These are phyloP conservation scores for Armadillidium nasatum DNA, from an alignment of 1,140 invertebrate genomes.

Conservation along the genomic window DNA sequence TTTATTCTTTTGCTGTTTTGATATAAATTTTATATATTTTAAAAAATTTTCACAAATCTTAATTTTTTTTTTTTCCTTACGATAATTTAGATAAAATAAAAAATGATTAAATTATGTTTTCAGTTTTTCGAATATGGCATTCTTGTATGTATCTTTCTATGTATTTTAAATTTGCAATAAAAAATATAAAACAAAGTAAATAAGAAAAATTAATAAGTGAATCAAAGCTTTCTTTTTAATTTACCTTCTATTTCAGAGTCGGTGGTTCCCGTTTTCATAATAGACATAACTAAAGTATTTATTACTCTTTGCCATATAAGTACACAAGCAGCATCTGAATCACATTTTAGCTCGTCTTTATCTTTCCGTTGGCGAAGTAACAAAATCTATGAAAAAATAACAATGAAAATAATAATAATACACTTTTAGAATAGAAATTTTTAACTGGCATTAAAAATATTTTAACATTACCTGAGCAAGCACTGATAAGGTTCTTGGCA, in stretches of 20 bases:
- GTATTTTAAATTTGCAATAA: too few relatives aligned
- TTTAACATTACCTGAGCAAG: neutral
- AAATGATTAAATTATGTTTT: too few relatives aligned
- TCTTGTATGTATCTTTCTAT: too few relatives aligned
- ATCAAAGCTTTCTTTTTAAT: neutral
- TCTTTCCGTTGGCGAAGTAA: constrained; percentile 42
- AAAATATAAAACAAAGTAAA: constrained; percentile 5
- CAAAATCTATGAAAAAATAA: constrained; percentile 31
- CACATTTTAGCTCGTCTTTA: constrained; percentile 42
- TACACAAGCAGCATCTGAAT: constrained; percentile 73
- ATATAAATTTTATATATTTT: too few relatives aligned
- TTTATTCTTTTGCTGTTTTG: too few relatives aligned
- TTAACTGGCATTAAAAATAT: too few relatives aligned
- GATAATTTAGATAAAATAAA: too few relatives aligned
- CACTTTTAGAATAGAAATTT: too few relatives aligned
- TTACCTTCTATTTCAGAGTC: constrained; percentile 38
- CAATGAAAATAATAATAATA: too few relatives aligned
- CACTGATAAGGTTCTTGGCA: constrained; percentile 61
- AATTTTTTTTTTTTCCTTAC: too few relatives aligned
- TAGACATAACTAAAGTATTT: constrained; percentile 76
- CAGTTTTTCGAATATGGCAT: too few relatives aligned
- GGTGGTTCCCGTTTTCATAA: constrained; percentile 49
- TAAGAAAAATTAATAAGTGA: neutral
- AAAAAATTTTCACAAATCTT: too few relatives aligned
- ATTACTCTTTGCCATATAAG: constrained; percentile 85